These are phyloP conservation scores for Donacobius atricapilla DNA, from an alignment of 2,113 vertebrate genomes.

Conservation along the genomic window DNA sequence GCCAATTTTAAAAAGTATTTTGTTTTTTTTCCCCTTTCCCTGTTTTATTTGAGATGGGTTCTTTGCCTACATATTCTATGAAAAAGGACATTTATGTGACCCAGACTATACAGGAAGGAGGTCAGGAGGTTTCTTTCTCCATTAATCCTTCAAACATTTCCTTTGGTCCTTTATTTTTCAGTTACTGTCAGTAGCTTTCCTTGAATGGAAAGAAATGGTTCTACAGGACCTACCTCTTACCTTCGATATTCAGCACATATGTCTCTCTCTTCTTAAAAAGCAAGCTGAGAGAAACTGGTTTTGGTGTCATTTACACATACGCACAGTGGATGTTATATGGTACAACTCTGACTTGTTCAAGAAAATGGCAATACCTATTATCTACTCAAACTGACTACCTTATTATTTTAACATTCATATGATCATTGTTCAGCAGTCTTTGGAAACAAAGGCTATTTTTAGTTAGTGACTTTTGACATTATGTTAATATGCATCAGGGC, in stretches of 20 bases:
- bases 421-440: constrained; percentile 30
- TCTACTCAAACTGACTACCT: constrained; percentile 20
- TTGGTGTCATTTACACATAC: neutral
- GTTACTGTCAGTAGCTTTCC: neutral
- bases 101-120: neutral
- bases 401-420: constrained; percentile 19
- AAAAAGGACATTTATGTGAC: neutral
- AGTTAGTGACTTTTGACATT: constrained; percentile 13
- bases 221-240: neutral
- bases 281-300: neutral
- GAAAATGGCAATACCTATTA: constrained; percentile 12
- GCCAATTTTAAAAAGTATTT: neutral
- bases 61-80: neutral
- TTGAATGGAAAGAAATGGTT: neutral
- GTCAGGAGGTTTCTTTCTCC: neutral
- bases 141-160: constrained; percentile 39
- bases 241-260: neutral
- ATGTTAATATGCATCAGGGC: neutral
- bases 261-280: neutral
- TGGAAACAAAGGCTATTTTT: constrained; percentile 37
- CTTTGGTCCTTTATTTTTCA: neutral
- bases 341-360: neutral
- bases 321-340: neutral
- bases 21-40: neutral
- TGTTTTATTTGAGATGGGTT: neutral